These are phyloP conservation scores for Alouatta palliata DNA, from an alignment of 2,113 vertebrate species.

Conservation along the genomic window DNA sequence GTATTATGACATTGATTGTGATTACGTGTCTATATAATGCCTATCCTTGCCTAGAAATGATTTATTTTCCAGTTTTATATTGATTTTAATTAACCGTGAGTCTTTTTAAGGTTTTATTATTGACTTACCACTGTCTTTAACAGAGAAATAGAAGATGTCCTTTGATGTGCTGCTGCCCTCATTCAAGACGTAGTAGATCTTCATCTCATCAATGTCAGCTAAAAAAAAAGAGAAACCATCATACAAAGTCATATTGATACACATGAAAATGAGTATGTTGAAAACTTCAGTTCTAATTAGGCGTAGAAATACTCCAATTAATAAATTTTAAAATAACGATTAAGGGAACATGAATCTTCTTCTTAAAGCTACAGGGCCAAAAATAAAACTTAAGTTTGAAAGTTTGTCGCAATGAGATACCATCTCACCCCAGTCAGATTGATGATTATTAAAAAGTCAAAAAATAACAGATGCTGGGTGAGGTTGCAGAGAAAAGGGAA, in stretches of 20 bases:
- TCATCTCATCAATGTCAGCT: constrained; percentile 92
- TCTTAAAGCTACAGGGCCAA: neutral
- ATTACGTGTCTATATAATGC: neutral
- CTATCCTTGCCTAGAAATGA: neutral
- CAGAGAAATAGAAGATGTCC: constrained; percentile 90
- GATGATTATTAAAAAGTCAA: too few species aligned
- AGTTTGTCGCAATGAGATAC: neutral
- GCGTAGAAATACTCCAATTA: neutral
- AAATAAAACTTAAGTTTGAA: neutral
- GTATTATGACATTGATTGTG: neutral
- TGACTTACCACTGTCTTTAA: constrained; percentile 89
- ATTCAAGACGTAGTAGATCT: constrained; percentile 88
- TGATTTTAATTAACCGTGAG: neutral
- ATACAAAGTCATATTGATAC: neutral
- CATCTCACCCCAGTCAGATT: too few species aligned
- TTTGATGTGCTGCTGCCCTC: constrained; percentile 88
- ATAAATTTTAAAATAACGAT: neutral
- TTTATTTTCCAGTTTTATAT: neutral
- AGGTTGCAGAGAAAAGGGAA: too few species aligned
- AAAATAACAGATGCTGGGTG: too few species aligned
- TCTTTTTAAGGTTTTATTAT: neutral
- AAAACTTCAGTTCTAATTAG: neutral
- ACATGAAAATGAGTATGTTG: neutral
- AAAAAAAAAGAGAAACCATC: constrained; percentile 30
- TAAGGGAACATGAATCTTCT: neutral